A percentile compares a stretch with the other conserved stretches of the same genome.
phyloP scores from a whole-genome alignment of 2,888 invertebrate genomes.

The Plutella xylostella region DNA sequence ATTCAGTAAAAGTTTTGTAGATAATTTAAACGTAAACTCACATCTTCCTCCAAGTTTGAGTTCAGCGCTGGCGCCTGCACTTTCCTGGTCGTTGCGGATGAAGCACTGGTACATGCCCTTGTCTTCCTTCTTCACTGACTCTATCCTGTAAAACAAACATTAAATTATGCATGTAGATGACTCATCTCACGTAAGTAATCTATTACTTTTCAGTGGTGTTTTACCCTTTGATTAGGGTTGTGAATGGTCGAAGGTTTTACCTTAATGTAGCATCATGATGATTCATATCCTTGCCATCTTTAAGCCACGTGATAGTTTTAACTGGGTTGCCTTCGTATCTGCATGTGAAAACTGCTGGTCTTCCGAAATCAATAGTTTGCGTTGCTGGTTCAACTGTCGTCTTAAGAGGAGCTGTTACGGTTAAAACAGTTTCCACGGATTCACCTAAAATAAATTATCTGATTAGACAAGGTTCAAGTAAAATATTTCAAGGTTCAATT shows the following conservation, averaged over 20 bases:
- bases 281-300: slow-evolving; percentile 89
- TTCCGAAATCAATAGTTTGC: slow-evolving; percentile 94
- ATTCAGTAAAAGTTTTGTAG: too few relatives aligned
- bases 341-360: slow-evolving; percentile 93
- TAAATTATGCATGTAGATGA: too few relatives aligned
- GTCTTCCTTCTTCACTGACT: slow-evolving; percentile 92
- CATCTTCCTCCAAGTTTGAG: slow-evolving; percentile 92
- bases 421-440: slow-evolving; percentile 91
- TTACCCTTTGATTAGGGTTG: too few relatives aligned
- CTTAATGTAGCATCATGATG: slow-evolving; percentile 83
- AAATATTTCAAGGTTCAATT: background rate
- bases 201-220: too few relatives aligned
- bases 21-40: slow-evolving; percentile 39
- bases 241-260: too few relatives aligned
- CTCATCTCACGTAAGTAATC: background rate
- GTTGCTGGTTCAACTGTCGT: slow-evolving; percentile 90
- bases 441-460: slow-evolving; percentile 75
- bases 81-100: slow-evolving; percentile 92
- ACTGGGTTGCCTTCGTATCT: slow-evolving; percentile 92
- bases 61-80: slow-evolving; percentile 93
- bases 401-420: slow-evolving; percentile 91
- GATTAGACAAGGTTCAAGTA: background rate
- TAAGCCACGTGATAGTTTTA: slow-evolving; percentile 91
- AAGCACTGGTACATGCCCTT: slow-evolving; percentile 98
- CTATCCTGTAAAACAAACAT: slow-evolving; percentile 70